Evolutionary conservation across 2,888 invertebrate genomes (phyloP).

Genomic region (Rhamnusium bicolor): DNA sequence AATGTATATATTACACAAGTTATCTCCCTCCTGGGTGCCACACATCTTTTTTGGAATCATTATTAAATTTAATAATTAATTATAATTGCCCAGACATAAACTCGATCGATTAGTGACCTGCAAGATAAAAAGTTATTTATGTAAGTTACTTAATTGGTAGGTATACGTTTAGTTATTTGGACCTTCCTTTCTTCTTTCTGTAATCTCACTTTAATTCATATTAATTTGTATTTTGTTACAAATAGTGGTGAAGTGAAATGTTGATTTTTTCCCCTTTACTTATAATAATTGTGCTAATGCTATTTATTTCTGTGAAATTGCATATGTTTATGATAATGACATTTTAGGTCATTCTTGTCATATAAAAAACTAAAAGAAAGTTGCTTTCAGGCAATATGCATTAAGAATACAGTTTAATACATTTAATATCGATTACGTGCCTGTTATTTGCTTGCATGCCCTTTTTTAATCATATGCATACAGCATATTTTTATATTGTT

Average conservation of each 20-base stretch:
- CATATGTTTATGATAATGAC: constrained; percentile 3
- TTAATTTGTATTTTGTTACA: not conserved
- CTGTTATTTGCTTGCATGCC: too few species aligned
- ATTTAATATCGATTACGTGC: too few species aligned
- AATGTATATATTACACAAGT: too few species aligned
- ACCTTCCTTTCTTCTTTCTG: too few species aligned
- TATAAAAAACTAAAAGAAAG: constrained; percentile 21
- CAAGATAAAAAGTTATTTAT: not conserved
- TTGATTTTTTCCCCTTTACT: not conserved
- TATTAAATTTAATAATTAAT: not conserved
- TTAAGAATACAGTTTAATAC: too few species aligned
- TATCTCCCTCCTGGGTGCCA: too few species aligned
- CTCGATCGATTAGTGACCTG: not conserved
- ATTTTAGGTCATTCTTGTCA: constrained; percentile 14
- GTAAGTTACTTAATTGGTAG: not conserved
- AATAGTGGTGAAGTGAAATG: not conserved
- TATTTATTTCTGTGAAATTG: constrained; percentile 16
- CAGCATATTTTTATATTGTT: too few species aligned
- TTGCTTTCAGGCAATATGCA: constrained; percentile 5
- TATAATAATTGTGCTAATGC: not conserved
- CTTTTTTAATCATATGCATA: too few species aligned
- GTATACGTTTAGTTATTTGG: too few species aligned
- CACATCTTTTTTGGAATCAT: not conserved
- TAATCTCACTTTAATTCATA: too few species aligned
- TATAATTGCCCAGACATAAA: not conserved